Evolutionary conservation across 2,797 vertebrate genomes (phyloP), one percentile per base, ranked within the genome.

Genomic region (Anabas testudineus): DNA sequence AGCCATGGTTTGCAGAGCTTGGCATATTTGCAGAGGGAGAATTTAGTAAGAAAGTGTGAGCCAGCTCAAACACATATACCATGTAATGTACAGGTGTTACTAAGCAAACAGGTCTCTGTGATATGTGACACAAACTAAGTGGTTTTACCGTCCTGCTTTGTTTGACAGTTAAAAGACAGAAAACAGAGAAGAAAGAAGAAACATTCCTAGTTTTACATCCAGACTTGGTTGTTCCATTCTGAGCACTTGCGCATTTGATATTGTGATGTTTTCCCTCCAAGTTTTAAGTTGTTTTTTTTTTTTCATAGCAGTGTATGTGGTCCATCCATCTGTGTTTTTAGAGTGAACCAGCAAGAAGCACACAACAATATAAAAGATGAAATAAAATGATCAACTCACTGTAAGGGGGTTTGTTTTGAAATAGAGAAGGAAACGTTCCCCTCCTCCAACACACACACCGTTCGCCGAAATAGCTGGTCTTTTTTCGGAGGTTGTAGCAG

Each of bases 381-480:
- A 57, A 67, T 55, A 47, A 65, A 77, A 57, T 26, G 30, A 51
- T 55, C 47, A 13, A 34, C 47, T 30, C 22, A 71, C 67, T 49
- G 55, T 75, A n/a, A n/a, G n/a, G n/a, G n/a, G n/a, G n/a, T n/a
- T n/a, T n/a, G n/a, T n/a, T n/a, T n/a, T n/a, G n/a, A n/a, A n/a
- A n/a, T n/a, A 83, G 60, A 85, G 79, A 85, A 86, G 78, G 26
- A 21, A 87, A 30, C 28, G 1, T 5, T 76, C 30, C 6, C 76
- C 63, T 92, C 72, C 81, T 88, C 89, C 87, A 92, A 10, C 34
- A 36, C 34, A 10, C 34, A 36, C 12, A 39, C 36, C 36, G 13
- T 34, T 91, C 67, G 83, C 96, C 94, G 94, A 96, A 97, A 96
- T 93, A 95, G 96, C 96, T 95, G 96, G 96, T 95, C 94, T 95